Base-by-base conservation (phyloP, 2,797 vertebrate species). In the Melanotaenia maccullochi region DNA sequence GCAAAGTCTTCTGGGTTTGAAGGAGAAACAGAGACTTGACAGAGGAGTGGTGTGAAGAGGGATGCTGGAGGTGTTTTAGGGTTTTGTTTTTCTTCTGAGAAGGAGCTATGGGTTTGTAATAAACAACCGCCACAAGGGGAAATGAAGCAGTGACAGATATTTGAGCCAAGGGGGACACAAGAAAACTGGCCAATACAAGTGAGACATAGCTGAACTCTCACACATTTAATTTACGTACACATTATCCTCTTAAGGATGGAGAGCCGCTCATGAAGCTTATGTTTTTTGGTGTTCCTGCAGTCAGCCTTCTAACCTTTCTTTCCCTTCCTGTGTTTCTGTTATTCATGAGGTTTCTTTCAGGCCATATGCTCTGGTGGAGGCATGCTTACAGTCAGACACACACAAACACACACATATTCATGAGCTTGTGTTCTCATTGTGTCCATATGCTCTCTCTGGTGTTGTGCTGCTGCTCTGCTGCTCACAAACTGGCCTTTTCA, bases 391-490 rank as follows among this genome's bases (percentile, higher is more conserved):
- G 75, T 82, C 86, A 36, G 79, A 70, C 75, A 80, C 65, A 63
- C 64, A 32, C 81, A 84, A 81, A 90, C 90, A 87, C 87, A 87
- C 87, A 60, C 84, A 73, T 91, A 95, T 95, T 95, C 93, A 95
- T 93, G 86, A 93, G 88, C 89, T 92, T 93, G 93, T 90, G 93
- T 90, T 95, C 93, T 96, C 93, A 95, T 93, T 94, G 92, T 92
- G 89, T 86, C 96, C 96, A 96, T 96, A 96, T 97, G 96, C 90
- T 95, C 88, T 86, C 89, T 83, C 91, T 94, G 92, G 93, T 94
- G 94, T 90, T 85, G 85, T 92, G 83, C 93, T 95, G 95, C 93
- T 94, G 93, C 87, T 93, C 88, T 62, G 82, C 92, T 94, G 93
- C 92, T 95, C 88, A 81, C 94, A 95, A 94, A 96, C 87, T 95